Evolutionary conservation across 2,797 vertebrate genomes (phyloP).

Genomic region (Characodon lateralis): DNA sequence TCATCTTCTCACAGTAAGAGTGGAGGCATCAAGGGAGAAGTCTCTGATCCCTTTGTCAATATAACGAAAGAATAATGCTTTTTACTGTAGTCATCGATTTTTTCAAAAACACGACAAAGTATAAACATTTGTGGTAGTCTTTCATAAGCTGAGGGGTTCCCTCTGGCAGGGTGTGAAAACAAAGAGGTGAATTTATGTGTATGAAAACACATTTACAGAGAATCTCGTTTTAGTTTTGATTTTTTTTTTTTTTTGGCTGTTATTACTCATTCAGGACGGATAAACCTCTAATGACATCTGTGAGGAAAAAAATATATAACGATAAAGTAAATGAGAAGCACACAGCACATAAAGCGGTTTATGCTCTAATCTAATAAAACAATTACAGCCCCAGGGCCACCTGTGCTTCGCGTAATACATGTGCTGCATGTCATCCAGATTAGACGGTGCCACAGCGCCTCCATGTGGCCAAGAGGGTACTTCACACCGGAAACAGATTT

Average conservation of each 20-base stretch:
- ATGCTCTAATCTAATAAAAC: conserved; percentile 45
- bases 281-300: conserved; percentile 28
- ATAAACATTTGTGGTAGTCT: conserved; percentile 21
- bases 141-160: conserved; percentile 28
- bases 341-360: conserved; percentile 35
- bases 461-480: conserved; percentile 52
- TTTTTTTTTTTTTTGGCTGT: conserved; percentile 23
- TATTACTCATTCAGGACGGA: conserved; percentile 29
- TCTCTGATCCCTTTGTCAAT: conserved; percentile 49
- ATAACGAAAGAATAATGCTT: conserved; percentile 32
- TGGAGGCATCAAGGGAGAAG: conserved; percentile 28
- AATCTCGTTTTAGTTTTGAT: conserved; percentile 36
- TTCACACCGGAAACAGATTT: conserved; percentile 30
- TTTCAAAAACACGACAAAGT: conserved; percentile 5
- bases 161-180: conserved; percentile 25
- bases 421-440: neutral
- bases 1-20: conserved; percentile 48
- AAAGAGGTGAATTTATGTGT: conserved; percentile 53
- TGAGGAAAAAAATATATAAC: conserved; percentile 18
- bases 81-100: conserved; percentile 33
- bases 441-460: conserved; percentile 65
- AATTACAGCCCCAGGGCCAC: conserved; percentile 31
- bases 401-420: conserved; percentile 9
- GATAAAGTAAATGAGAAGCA: conserved; percentile 28
- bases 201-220: conserved; percentile 51